A percentile compares a stretch with the other conserved stretches of the same genome.
phyloP scores from a whole-genome alignment of 1,140 invertebrate species.

The Lutraria rhynchaena region DNA sequence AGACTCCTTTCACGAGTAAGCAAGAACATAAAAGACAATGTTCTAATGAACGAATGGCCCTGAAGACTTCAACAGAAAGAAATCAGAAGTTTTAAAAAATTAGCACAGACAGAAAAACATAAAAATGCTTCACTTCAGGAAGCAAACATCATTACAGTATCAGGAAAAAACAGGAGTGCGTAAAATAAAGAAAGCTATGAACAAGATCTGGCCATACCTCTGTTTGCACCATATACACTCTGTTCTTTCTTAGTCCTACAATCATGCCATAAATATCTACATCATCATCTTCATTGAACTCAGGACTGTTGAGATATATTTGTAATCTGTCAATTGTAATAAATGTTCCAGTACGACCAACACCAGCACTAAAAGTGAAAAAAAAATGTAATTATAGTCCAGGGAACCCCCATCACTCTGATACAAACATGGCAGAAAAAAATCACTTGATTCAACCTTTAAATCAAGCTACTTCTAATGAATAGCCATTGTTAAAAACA shows the following conservation, averaged over 20 bases:
- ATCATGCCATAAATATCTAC: slow-evolving; percentile 99
- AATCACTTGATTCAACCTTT: no score
- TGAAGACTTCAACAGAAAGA: not conserved
- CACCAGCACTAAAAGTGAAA: slow-evolving; percentile 61
- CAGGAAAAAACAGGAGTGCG: not conserved
- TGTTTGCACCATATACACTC: slow-evolving; percentile 88
- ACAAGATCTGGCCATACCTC: slow-evolving; percentile 84
- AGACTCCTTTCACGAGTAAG: no score
- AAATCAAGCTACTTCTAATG: no score
- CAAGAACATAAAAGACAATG: not conserved
- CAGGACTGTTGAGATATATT: slow-evolving; percentile 86
- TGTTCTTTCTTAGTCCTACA: slow-evolving; percentile 95
- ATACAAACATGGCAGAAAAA: no score
- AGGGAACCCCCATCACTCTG: no score
- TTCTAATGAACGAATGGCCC: not conserved
- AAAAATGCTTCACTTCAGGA: not conserved
- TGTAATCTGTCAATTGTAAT: slow-evolving; percentile 99
- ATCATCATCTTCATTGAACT: slow-evolving; percentile 93
- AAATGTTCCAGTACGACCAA: slow-evolving; percentile 87
- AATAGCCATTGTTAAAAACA: no score
- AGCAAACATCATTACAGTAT: not conserved
- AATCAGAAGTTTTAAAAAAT: not conserved
- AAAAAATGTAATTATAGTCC: no score
- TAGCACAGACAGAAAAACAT: not conserved
- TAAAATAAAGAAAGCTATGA: not conserved